Conservation (phyloP, 1,140 invertebrate species). For the Piezodorus guildinii region DNA sequence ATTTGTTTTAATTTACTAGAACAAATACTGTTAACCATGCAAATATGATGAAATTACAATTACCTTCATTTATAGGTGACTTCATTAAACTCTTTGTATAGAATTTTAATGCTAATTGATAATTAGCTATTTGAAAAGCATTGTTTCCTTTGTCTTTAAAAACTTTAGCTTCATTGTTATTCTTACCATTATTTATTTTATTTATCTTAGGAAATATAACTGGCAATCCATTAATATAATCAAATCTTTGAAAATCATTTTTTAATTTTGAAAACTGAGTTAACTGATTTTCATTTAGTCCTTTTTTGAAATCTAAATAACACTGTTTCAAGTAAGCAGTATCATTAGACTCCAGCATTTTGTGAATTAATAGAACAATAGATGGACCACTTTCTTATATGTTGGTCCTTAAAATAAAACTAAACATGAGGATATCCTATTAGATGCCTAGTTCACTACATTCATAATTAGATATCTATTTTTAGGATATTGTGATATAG, state of each 20-base stretch:
- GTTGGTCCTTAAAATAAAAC: no score
- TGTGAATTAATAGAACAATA: background rate
- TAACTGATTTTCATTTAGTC: background rate
- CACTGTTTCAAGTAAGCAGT: background rate
- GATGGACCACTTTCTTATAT: no score
- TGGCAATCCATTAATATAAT: background rate
- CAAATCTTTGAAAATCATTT: conserved; percentile 5
- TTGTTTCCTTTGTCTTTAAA: conserved; percentile 66
- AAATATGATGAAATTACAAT: background rate
- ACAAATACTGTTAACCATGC: no score
- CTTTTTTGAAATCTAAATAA: background rate
- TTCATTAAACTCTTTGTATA: conserved; percentile 60
- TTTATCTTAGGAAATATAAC: background rate
- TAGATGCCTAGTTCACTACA: no score
- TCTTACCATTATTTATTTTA: conserved; percentile 38
- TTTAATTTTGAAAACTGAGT: conserved; percentile 5
- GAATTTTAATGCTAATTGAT: conserved; percentile 52
- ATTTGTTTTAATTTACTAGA: no score
- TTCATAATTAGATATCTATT: no score
- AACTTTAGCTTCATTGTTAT: conserved; percentile 44
- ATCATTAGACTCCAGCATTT: conserved; percentile 3
- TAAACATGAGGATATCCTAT: no score
- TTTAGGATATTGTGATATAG: no score
- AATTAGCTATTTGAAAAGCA: conserved; percentile 63
- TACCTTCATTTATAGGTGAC: conserved; percentile 40